Percentiles rank a stretch among this genome's conserved stretches.
Evolutionary conservation across 2,888 invertebrate genomes (phyloP).

Genomic region (Eulithis testata): DNA sequence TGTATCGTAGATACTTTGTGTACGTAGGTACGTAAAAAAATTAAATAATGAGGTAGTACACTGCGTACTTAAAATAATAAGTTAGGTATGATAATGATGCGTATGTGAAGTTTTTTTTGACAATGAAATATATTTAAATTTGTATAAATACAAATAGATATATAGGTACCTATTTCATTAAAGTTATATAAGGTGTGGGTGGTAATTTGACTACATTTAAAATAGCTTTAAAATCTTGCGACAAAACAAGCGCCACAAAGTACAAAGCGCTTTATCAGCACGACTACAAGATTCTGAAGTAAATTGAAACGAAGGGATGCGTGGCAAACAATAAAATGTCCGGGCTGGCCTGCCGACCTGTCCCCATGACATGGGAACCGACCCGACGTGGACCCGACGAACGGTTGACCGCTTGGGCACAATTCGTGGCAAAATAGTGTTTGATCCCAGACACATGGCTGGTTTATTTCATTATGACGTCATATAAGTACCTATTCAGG

Average conservation of each 20-base stretch:
- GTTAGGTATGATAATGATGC: too few relatives aligned
- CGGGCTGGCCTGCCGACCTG: constrained; percentile 38
- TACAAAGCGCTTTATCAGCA: constrained; percentile 33
- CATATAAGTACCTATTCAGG: neutral
- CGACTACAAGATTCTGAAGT: constrained; percentile 38
- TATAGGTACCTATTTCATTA: too few relatives aligned
- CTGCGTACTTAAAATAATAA: too few relatives aligned
- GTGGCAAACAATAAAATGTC: constrained; percentile 49
- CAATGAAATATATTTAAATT: too few relatives aligned
- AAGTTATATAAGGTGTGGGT: too few relatives aligned
- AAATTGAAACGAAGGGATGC: constrained; percentile 49
- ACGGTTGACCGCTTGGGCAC: constrained; percentile 40
- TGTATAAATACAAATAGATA: too few relatives aligned
- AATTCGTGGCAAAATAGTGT: constrained; percentile 24
- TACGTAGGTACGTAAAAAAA: neutral
- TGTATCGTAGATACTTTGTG: constrained; percentile 26
- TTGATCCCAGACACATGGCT: constrained; percentile 20
- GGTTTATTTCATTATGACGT: constrained; percentile 17
- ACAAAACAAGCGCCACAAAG: neutral
- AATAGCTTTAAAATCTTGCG: neutral
- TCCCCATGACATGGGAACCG: constrained; percentile 38
- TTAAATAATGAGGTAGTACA: too few relatives aligned
- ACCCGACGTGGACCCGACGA: constrained; percentile 39
- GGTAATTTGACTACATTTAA: too few relatives aligned
- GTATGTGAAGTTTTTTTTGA: too few relatives aligned